Percentiles rank a stretch among this genome's conserved stretches.
Evolutionary conservation across 2,888 invertebrate species (phyloP).

Genomic region (Minunthozetes semirufus): DNA sequence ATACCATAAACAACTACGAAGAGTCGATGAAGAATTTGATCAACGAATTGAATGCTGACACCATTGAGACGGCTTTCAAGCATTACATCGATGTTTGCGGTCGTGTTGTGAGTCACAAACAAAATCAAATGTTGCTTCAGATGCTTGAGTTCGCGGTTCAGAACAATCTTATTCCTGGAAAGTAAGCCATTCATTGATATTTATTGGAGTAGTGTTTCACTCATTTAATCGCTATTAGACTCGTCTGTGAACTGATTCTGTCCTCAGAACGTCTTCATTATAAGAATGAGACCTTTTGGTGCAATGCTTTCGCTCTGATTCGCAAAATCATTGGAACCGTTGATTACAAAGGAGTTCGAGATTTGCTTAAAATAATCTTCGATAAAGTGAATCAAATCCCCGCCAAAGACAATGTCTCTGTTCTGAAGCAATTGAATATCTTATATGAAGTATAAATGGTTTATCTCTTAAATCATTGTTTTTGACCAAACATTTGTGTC

Average conservation of each 20-base stretch:
- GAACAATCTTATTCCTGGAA: slow-evolving; percentile 64
- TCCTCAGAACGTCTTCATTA: slow-evolving; percentile 73
- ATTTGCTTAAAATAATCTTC: slow-evolving; percentile 53
- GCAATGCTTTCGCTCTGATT: slow-evolving; percentile 74
- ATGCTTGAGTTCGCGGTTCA: slow-evolving; percentile 69
- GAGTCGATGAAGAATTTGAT: slow-evolving; percentile 63
- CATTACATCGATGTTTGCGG: slow-evolving; percentile 68
- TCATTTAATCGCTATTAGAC: slow-evolving; percentile 50
- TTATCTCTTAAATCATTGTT: slow-evolving; percentile 1
- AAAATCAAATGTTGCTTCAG: slow-evolving; percentile 66
- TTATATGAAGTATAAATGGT: slow-evolving; percentile 54
- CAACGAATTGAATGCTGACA: slow-evolving; percentile 51
- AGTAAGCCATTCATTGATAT: slow-evolving; percentile 51
- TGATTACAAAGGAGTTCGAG: slow-evolving; percentile 65
- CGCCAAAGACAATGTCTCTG: slow-evolving; percentile 66
- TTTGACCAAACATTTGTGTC: slow-evolving; percentile 12
- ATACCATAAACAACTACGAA: slow-evolving; percentile 62
- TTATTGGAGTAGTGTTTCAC: background rate
- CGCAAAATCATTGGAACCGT: slow-evolving; percentile 78
- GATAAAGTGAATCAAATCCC: slow-evolving; percentile 81
- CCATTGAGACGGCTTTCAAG: slow-evolving; percentile 66
- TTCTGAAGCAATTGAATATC: slow-evolving; percentile 71
- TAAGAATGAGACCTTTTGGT: slow-evolving; percentile 78
- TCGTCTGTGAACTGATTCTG: slow-evolving; percentile 78
- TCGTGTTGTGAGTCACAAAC: slow-evolving; percentile 64